Base-by-base conservation (phyloP, 2,888 invertebrate species). In the Frankliniella intonsa region DNA sequence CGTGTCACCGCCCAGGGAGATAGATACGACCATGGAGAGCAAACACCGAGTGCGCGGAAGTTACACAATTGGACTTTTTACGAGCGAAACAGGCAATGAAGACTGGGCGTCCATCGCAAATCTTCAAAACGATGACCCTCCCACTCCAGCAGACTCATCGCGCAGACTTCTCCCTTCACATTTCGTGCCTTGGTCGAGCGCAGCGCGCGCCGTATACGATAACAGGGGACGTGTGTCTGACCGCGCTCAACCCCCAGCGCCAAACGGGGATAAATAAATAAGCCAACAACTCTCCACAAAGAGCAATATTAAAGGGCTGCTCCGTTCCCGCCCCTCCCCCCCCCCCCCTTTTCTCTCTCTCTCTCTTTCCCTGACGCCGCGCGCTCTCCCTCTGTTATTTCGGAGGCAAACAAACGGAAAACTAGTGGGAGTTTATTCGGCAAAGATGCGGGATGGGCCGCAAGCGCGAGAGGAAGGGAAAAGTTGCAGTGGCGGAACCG, bases 221-320 rank as follows among this genome's bases (percentile, higher is more conserved):
- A 38, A 38, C 38, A 38, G 38, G 5, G 38, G 38, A 38, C 38
- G 38, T 38, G 38, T 38, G 38, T 38, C 38, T 38, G 38, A 38
- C 38, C 38, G 38, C 38, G 38, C 38, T 38, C 38, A 38, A 38
- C 38, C 38, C 38, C 38, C 38, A 38, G 69, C 25, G 25, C 12
- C 69, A 12, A 12, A 22, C 69, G 69, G 69, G 69, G n/a, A 62
- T 76, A 76, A 76, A 76, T 76, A 76, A 76, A 62, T 62, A 19
- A 55, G 55, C 55, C 55, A 55, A 76, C 69, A 76, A 25, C 62
- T 62, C 38, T 19, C 69, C 25, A 25, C 69, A n/a, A 22, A 76
- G 69, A 76, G 69, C 69, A 76, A 76, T 76, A 76, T 76, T 25
- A 22, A 22, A 22, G 69, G 69, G 69, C 69, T 11, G n/a, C 62